Evolutionary conservation across 2,113 vertebrate species (phyloP), one percentile per base, ranked within the genome.

Genomic region (Hystrix cristata): DNA sequence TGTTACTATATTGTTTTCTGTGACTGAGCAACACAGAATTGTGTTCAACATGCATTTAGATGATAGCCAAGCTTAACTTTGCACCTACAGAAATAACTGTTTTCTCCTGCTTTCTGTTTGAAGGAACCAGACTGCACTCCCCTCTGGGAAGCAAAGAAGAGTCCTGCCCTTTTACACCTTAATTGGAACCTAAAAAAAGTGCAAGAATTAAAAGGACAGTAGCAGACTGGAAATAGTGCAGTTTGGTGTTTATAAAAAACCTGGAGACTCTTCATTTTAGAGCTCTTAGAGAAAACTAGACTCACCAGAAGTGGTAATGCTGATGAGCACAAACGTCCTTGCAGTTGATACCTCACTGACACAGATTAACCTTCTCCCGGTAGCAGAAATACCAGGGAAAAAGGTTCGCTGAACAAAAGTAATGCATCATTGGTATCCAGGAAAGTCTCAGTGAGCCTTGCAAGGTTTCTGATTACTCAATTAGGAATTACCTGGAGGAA

Each of bases 281-380:
- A 98, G 82, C 88, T 97, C 95, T 97, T 98, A 96, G 98, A 69
- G 91, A 97, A 98, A 98, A 27, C 79, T 78, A 96, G 93, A 62
- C 93, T 88, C 88, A 89, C 90, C 93, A 97, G 94, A 98, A 97
- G 97, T 85, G 60, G 95, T 95, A 96, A 88, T 87, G 87, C 69
- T 91, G 97, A 95, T 98, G 94, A 96, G 59, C 97, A 95, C 90
- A 95, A 97, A 92, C 97, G 95, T 97, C 94, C 97, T 94, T 94
- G 93, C 69, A 13, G 29, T 5, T 64, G 80, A 95, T 81, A 84
- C 74, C 87, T 83, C 34, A 5, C 91, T 90, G 95, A 93, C 93
- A 43, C 4, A 86, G 93, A 87, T 90, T 85, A 95, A 94, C 94
- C 76, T 95, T 82, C 23, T 29, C 48, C 62, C 38, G 0, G 92